Percentiles rank a stretch among this genome's conserved stretches.
Conservation (phyloP, 2,797 vertebrate genomes). For the Galagoides demidoff region DNA sequence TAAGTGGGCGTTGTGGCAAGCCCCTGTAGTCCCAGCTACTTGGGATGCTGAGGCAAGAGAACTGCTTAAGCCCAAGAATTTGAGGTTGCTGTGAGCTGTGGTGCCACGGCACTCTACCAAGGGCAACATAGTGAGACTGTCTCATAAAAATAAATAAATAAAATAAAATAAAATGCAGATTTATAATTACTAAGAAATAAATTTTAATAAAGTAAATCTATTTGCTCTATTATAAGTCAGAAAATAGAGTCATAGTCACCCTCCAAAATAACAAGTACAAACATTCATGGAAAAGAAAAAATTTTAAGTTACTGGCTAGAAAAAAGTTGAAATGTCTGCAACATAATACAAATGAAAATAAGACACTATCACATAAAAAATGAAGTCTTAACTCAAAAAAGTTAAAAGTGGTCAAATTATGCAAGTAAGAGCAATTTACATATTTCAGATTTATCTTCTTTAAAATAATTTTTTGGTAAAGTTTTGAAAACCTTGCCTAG, state of each 20-base stretch:
- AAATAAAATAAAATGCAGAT: background rate
- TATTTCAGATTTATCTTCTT: constrained; percentile 28
- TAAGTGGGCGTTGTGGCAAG: no score
- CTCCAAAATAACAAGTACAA: constrained; percentile 46
- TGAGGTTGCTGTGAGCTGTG: no score
- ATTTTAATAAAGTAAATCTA: constrained; percentile 40
- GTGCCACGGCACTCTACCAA: no score
- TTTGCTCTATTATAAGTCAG: constrained; percentile 27
- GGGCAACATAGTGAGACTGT: no score
- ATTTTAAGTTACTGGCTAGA: background rate
- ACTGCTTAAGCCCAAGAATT: no score
- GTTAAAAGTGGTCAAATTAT: background rate
- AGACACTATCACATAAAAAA: background rate
- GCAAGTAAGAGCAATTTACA: background rate
- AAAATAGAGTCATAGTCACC: background rate
- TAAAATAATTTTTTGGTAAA: background rate
- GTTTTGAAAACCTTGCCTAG: constrained; percentile 13
- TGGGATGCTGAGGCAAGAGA: no score
- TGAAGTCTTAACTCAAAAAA: constrained; percentile 31
- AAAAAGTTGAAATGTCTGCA: background rate
- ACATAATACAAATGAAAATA: background rate
- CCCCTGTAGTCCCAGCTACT: no score
- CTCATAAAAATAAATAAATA: no score
- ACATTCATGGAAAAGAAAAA: constrained; percentile 27
- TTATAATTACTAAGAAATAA: constrained; percentile 55